Conservation (phyloP, 2,888 invertebrate species). For the Clepsis dumicolana region DNA sequence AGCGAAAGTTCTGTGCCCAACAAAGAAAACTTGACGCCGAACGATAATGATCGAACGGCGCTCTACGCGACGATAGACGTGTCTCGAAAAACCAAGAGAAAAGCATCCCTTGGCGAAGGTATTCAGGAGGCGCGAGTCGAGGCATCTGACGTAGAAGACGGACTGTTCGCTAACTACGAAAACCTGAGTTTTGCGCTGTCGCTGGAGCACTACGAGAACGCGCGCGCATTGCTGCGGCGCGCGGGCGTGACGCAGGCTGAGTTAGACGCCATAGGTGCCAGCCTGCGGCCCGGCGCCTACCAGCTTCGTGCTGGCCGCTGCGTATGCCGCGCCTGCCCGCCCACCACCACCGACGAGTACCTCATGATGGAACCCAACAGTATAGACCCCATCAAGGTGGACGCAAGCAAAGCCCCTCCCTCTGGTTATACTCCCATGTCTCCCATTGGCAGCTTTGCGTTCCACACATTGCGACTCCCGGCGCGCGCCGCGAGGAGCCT, state of each 20-base stretch:
- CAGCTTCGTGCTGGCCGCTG: conserved; percentile 54
- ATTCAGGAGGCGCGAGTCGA: conserved; percentile 53
- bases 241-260: conserved; percentile 86
- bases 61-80: conserved; percentile 91
- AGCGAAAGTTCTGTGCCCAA: conserved; percentile 69
- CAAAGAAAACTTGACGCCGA: conserved; percentile 84
- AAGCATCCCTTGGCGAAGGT: conserved; percentile 55
- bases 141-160: conserved; percentile 70
- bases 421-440: conserved; percentile 92
- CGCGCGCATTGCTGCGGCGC: conserved; percentile 88
- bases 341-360: conserved; percentile 84
- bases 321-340: conserved; percentile 44
- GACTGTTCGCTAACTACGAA: conserved; percentile 87
- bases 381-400: conserved; percentile 56
- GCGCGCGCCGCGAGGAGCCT: conserved; percentile 48
- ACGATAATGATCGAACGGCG: conserved; percentile 68
- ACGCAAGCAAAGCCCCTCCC: conserved; percentile 52
- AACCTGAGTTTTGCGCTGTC: conserved; percentile 93
- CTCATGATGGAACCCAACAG: conserved; percentile 89
- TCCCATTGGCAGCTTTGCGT: conserved; percentile 84
- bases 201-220: conserved; percentile 92
- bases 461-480: conserved; percentile 71
- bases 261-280: conserved; percentile 73
- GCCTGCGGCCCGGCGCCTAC: conserved; percentile 83
- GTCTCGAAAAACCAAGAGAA: conserved; percentile 87